Evolutionary conservation across 2,888 invertebrate genomes (phyloP).

Genomic region (Criorhina ranunculi): DNA sequence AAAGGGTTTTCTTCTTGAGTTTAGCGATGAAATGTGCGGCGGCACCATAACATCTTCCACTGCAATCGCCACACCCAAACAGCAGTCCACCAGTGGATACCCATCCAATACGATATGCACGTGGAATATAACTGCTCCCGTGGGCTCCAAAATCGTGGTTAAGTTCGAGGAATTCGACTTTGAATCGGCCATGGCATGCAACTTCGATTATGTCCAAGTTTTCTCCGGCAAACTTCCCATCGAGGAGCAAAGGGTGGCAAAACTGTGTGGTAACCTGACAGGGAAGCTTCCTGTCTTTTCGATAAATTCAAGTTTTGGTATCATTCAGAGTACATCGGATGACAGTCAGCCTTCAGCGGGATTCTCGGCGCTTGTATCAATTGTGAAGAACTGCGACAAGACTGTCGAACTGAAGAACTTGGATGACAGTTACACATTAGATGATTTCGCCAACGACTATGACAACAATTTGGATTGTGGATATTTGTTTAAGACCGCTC

Average conservation of each 20-base stretch:
- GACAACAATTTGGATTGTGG: slow-evolving; percentile 88
- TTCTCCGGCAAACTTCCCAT: slow-evolving; percentile 85
- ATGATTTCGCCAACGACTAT: slow-evolving; percentile 79
- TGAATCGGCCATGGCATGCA: slow-evolving; percentile 86
- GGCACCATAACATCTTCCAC: slow-evolving; percentile 88
- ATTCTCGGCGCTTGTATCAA: slow-evolving; percentile 87
- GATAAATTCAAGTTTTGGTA: slow-evolving; percentile 86
- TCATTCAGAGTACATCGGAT: slow-evolving; percentile 86
- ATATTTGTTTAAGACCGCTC: slow-evolving; percentile 88
- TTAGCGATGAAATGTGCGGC: slow-evolving; percentile 89
- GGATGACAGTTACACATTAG: slow-evolving; percentile 79
- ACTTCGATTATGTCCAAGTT: slow-evolving; percentile 87
- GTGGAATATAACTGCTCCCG: slow-evolving; percentile 91
- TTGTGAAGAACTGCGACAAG: slow-evolving; percentile 90
- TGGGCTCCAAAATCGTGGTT: slow-evolving; percentile 87
- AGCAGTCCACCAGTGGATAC: slow-evolving; percentile 83
- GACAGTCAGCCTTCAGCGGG: slow-evolving; percentile 84
- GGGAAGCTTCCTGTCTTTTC: slow-evolving; percentile 86
- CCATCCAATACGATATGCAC: slow-evolving; percentile 87
- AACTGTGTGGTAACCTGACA: slow-evolving; percentile 88
- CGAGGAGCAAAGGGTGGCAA: slow-evolving; percentile 85
- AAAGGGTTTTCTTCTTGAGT: slow-evolving; percentile 84
- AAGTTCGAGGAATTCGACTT: slow-evolving; percentile 87
- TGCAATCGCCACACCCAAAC: slow-evolving; percentile 85
- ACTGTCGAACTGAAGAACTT: slow-evolving; percentile 85